Conservation (phyloP, 2,797 vertebrate genomes). For the Pangasius mekongensis region DNA sequence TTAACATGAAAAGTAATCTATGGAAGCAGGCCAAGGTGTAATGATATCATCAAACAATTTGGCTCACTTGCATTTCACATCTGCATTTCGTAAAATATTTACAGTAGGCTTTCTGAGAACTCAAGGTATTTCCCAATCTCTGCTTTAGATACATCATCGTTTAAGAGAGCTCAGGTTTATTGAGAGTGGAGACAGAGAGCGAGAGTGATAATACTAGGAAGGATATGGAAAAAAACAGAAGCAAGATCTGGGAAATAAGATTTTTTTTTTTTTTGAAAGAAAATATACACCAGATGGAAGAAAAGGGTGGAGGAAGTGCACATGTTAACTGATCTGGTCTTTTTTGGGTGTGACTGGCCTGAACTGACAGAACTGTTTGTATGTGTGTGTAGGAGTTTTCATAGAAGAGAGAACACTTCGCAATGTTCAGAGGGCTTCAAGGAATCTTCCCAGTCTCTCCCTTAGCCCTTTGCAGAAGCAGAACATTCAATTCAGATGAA, state of each 20-base stretch:
- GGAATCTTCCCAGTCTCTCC: no score
- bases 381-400: background rate
- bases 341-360: slow-evolving; percentile 20
- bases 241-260: background rate
- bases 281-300: slow-evolving; percentile 12
- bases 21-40: background rate
- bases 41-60: background rate
- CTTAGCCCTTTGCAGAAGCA: background rate
- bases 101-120: background rate
- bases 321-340: slow-evolving; percentile 11
- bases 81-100: background rate
- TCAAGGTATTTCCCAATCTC: background rate
- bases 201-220: background rate
- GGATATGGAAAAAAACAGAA: background rate
- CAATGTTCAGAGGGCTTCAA: background rate
- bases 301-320: slow-evolving; percentile 11
- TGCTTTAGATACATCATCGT: background rate
- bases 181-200: background rate
- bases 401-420: background rate
- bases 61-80: background rate
- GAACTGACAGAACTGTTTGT: slow-evolving; percentile 5
- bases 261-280: background rate
- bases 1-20: background rate
- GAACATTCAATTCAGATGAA: background rate
- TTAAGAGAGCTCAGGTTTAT: background rate